Evolutionary conservation across 2,113 vertebrate genomes (phyloP).

Genomic region (Gallinago paraguaiae): DNA sequence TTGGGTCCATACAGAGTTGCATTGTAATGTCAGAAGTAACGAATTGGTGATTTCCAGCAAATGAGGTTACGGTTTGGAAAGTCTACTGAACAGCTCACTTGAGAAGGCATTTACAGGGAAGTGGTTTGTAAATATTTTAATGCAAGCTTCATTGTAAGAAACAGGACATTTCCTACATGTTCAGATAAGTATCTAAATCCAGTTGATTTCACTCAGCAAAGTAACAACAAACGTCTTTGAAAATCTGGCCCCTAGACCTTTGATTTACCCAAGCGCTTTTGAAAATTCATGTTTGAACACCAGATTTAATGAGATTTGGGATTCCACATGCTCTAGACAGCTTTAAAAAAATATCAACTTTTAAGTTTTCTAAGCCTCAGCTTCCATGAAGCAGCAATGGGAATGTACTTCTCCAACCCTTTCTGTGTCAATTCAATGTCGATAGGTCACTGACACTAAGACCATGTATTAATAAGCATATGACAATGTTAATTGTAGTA

Average conservation of each 20-base stretch:
- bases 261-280: background rate
- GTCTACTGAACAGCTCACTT: background rate
- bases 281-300: background rate
- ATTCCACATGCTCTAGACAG: background rate
- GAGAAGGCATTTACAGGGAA: background rate
- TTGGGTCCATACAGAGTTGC: background rate
- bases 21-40: background rate
- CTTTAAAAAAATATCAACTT: background rate
- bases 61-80: background rate
- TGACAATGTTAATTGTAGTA: background rate
- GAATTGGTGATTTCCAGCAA: background rate
- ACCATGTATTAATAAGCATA: background rate
- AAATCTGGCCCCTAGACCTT: background rate
- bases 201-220: background rate
- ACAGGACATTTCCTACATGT: background rate
- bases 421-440: background rate
- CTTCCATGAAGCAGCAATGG: background rate
- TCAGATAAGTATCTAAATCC: background rate
- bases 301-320: background rate
- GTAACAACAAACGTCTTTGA: background rate
- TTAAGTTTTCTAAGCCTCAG: background rate
- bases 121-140: background rate
- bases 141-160: background rate
- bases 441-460: background rate
- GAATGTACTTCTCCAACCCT: background rate